Base-by-base conservation (phyloP, 1,140 invertebrate genomes). In the Eupeodes corollae region DNA sequence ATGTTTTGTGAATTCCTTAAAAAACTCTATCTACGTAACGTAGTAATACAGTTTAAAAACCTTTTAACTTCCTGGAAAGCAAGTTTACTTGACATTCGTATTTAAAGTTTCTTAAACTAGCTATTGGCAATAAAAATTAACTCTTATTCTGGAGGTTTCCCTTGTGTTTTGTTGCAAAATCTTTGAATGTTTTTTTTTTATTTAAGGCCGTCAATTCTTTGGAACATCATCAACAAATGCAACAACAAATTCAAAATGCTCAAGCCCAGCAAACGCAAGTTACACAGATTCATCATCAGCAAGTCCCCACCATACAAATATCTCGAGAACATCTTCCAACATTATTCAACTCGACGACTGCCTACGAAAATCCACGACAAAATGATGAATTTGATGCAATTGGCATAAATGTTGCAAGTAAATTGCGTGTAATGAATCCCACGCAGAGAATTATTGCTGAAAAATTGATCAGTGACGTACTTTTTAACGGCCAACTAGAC, bases 401-500 rank as follows among this genome's bases (percentile, higher is more conserved):
- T 34, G 70, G 68, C 0, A 66, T 67, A 26, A 69, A 67, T 51
- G 64, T 71, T 46, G 69, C 70, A 2, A 61, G 63, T 14, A 70
- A 70, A 47, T 46, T 71, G 35, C 59, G 69, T 12, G 55, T 60
- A 30, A 69, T 72, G 52, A 59, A 63, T 33, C 57, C 59, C 30
- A 64, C 68, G 12, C 70, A 72, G 51, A 56, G 67, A 11, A 66
- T 59, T 26, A 67, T 70, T 31, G 70, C 70, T 2, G 64, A 70
- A 46, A 69, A 68, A 50, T 51, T 72, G 8, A 69, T 72, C 31
- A 67, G 66, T 41, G 68, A 71, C 50, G 60, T 71, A 2, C 56
- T 71, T 9, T 71, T 70, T 46, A 66, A 71, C 51, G 70, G 67
- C 5, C 67, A 69, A 47, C 60, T 71, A 31, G 67, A 69, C 44